Conservation (phyloP, 2,797 vertebrate species). For the Helarctos malayanus region DNA sequence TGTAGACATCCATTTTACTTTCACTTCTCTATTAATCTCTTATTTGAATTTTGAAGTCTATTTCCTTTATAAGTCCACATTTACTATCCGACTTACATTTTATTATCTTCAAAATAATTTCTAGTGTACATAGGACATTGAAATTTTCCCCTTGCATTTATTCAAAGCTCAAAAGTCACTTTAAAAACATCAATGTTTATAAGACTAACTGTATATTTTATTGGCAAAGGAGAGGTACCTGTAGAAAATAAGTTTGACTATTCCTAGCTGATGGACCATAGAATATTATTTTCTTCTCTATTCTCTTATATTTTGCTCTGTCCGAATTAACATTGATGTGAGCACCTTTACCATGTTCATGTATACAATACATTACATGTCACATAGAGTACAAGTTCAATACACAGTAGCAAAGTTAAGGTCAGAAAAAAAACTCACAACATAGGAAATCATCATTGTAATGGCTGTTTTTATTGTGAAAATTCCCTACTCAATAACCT, state of each 20-base stretch:
- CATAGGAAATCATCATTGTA: background rate
- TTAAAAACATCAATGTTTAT: background rate
- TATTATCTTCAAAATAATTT: conserved; percentile 58
- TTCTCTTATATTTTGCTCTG: background rate
- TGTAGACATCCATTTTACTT: background rate
- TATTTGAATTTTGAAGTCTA: conserved; percentile 44
- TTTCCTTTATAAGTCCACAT: conserved; percentile 54
- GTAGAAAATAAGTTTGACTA: background rate
- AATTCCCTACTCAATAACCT: background rate
- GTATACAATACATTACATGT: background rate
- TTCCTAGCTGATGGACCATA: background rate
- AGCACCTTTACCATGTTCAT: background rate
- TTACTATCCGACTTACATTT: conserved; percentile 57
- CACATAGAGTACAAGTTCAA: background rate
- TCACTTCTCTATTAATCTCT: conserved; percentile 37
- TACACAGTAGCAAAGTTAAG: conserved; percentile 31
- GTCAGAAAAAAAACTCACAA: background rate
- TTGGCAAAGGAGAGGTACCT: background rate
- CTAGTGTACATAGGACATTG: background rate
- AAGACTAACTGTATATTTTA: conserved; percentile 28
- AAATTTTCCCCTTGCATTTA: background rate
- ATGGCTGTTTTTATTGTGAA: background rate
- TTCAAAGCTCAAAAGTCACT: conserved; percentile 48
- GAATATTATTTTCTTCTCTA: background rate
- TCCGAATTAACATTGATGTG: background rate